Percentiles rank a stretch among this genome's conserved stretches.
Conservation (phyloP, 1,140 invertebrate genomes). For the Homarus americanus region DNA sequence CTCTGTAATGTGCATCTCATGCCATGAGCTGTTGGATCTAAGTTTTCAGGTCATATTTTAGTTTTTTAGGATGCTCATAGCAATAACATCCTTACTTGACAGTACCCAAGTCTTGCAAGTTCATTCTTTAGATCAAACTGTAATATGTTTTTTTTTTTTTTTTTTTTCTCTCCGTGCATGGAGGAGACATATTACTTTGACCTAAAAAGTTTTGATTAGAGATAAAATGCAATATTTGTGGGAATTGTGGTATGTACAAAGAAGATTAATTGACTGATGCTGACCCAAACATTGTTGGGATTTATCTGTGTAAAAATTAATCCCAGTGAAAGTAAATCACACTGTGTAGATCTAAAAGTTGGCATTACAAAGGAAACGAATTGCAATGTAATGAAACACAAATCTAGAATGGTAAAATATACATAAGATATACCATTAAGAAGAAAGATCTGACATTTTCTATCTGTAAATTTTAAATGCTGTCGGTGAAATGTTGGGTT, state of each 20-base stretch:
- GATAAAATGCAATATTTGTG: not conserved
- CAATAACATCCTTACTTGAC: not conserved
- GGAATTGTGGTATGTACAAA: not conserved
- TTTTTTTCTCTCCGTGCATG: no score
- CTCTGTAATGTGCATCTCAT: not conserved
- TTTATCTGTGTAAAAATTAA: not conserved
- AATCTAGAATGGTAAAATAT: not conserved
- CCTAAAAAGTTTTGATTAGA: no score
- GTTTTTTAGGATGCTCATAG: constrained; percentile 18
- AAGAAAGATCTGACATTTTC: not conserved
- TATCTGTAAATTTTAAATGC: not conserved
- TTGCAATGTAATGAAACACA: not conserved
- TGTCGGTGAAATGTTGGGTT: not conserved
- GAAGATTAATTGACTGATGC: not conserved
- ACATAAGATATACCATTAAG: not conserved
- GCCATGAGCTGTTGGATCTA: not conserved
- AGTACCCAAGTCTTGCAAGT: not conserved
- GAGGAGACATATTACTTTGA: no score
- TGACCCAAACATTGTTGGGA: no score
- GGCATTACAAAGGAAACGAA: not conserved
- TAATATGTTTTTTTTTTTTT: no score
- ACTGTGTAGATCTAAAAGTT: not conserved
- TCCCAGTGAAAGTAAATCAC: not conserved
- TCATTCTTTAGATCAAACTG: not conserved
- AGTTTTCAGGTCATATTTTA: not conserved